Evolutionary conservation across 1,140 invertebrate species (phyloP), one percentile per base, ranked within the genome.

Genomic region (Trachymyrmex cornetzi): DNA sequence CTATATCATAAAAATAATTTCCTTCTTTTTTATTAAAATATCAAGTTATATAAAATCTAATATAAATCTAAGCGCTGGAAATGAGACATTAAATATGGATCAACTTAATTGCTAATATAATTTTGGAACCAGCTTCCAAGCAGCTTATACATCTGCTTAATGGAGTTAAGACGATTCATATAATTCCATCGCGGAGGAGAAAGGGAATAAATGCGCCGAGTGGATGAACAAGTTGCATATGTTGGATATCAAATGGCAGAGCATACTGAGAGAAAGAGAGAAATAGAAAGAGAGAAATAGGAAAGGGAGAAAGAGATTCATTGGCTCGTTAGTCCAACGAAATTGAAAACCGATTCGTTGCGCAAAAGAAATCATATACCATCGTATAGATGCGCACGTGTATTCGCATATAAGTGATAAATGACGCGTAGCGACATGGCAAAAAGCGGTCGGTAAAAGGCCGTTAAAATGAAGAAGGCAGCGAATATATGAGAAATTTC

Each of bases 391-490:
- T 44, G 53, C 11, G 24, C 24, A 24, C 50, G 53, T 61, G 48
- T 53, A 55, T 66, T 79, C 63, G 22, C 34, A 64, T 27, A 79
- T 27, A 79, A 79, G 30, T 82, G 77, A 53, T 84, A 87, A 77
- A 30, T 88, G 87, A 77, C 71, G 55, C 44, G 11, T 22, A 12
- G 4, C 12, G 48, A 64, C 5, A 19, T 57, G 69, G 24, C 16
- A 77, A 84, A 77, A 85, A 77, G 27, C 48, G 44, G 24, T 12
- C 16, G 48, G 44, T 72, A 85, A 88, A 88, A 81, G 87, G 53
- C 59, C 50, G 59, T 53, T 64, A 85, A 85, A 86, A 59, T 44
- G 24, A 72, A 67, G n/a, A 55, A 38, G 27, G 61, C 2, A n/a
- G n/a, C 2, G 5, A 19, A 69, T 55, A 69, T 55, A 24, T 6